Evolutionary conservation across 2,888 invertebrate species (phyloP).

Genomic region (Eupithecia centaureata): DNA sequence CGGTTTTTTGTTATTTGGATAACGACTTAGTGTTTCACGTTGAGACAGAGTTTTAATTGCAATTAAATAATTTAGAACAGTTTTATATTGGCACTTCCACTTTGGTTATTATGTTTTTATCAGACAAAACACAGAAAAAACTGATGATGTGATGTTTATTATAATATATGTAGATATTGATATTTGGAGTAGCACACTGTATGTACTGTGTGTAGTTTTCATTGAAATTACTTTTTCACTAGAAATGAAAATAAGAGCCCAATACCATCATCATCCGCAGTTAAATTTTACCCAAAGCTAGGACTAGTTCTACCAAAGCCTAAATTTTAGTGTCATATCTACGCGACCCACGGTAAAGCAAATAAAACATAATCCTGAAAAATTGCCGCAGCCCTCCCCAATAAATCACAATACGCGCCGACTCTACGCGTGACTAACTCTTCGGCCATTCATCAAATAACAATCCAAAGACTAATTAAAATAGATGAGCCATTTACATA

Average conservation of each 20-base stretch:
- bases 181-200: too few species aligned
- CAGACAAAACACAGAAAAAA: too few species aligned
- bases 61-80: background rate
- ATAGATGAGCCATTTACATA: slow-evolving; percentile 69
- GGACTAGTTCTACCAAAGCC: background rate
- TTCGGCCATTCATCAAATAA: slow-evolving; percentile 32
- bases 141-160: background rate
- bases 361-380: slow-evolving; percentile 2
- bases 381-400: background rate
- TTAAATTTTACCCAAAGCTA: background rate
- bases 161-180: too few species aligned
- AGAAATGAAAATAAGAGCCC: too few species aligned
- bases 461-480: slow-evolving; percentile 73
- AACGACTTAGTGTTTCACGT: background rate
- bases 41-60: background rate
- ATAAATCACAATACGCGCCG: slow-evolving; percentile 11
- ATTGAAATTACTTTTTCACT: too few species aligned
- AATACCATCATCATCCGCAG: background rate
- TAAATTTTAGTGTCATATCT: background rate
- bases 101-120: too few species aligned
- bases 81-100: background rate
- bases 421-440: slow-evolving; percentile 21
- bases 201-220: too few species aligned
- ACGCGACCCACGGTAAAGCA: background rate
- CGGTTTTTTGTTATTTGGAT: background rate